Conservation (phyloP, 2,888 invertebrate genomes). For the Cabera pusaria region DNA sequence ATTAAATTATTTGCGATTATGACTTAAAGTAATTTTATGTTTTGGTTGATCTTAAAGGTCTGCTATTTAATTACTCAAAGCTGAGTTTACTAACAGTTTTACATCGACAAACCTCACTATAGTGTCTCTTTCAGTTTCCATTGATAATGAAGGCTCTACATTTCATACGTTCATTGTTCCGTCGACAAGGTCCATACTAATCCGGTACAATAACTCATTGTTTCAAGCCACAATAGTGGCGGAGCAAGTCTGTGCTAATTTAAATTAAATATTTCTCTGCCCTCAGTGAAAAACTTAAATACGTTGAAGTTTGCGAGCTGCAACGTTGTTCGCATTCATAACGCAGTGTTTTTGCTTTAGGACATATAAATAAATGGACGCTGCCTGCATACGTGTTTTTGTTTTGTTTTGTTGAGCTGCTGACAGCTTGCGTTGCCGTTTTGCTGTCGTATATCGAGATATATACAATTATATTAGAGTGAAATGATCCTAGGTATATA, state of each 20-base stretch:
- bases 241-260: slow-evolving; percentile 38
- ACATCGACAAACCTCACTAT: slow-evolving; percentile 1
- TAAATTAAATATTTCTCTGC: slow-evolving; percentile 48
- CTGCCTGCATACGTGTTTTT: slow-evolving; percentile 49
- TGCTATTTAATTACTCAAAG: no score
- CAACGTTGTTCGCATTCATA: slow-evolving; percentile 59
- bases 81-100: no score
- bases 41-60: no score
- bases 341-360: slow-evolving; percentile 52
- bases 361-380: slow-evolving; percentile 60
- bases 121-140: slow-evolving; percentile 5
- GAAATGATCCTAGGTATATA: no score
- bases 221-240: slow-evolving; percentile 31
- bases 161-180: slow-evolving; percentile 18
- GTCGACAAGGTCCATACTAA: slow-evolving; percentile 22
- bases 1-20: no score
- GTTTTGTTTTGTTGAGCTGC: slow-evolving; percentile 35
- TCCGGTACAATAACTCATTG: slow-evolving; percentile 32
- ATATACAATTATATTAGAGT: no score
- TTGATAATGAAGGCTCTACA: slow-evolving; percentile 14
- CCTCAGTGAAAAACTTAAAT: slow-evolving; percentile 40
- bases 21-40: no score
- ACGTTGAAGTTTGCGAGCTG: slow-evolving; percentile 42
- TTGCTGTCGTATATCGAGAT: not conserved
- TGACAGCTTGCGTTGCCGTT: not conserved